Evolutionary conservation across 2,888 invertebrate species (phyloP).

Genomic region (Colletes collaris): DNA sequence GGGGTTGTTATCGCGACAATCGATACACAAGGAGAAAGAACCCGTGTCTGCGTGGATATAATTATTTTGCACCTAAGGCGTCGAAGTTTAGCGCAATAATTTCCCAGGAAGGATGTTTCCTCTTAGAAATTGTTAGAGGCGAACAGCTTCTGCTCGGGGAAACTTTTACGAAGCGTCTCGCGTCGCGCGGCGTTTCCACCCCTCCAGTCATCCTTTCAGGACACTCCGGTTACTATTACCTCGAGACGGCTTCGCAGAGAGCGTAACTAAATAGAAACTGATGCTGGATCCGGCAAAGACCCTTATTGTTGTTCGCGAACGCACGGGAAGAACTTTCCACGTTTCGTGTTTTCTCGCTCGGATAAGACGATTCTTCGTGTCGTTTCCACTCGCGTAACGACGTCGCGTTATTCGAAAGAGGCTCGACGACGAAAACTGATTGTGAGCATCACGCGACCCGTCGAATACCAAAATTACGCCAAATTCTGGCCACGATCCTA

Average conservation of each 20-base stretch:
- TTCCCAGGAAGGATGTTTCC: conserved; percentile 71
- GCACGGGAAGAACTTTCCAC: conserved; percentile 73
- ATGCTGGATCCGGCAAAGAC: conserved; percentile 73
- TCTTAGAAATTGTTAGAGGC: conserved; percentile 69
- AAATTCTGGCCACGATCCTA: conserved; percentile 31
- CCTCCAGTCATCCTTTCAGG: conserved; percentile 34
- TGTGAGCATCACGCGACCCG: conserved; percentile 63
- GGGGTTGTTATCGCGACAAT: conserved; percentile 52
- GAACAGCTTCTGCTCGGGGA: conserved; percentile 72
- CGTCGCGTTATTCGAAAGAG: conserved; percentile 47
- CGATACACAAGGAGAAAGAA: conserved; percentile 53
- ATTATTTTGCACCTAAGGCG: conserved; percentile 70
- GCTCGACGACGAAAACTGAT: conserved; percentile 65
- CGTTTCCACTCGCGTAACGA: conserved; percentile 68
- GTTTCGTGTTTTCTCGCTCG: conserved; percentile 68
- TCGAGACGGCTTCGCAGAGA: conserved; percentile 68
- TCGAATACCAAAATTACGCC: conserved; percentile 71
- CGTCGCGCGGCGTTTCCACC: conserved; percentile 52
- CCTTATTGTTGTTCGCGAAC: conserved; percentile 76
- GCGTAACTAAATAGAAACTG: conserved; percentile 79
- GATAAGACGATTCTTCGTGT: conserved; percentile 80
- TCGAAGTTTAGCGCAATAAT: conserved; percentile 72
- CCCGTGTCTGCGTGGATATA: conserved; percentile 65
- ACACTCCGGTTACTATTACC: conserved; percentile 61
- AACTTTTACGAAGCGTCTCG: conserved; percentile 74